Percentiles rank a stretch among this genome's conserved stretches.
Evolutionary conservation across 2,797 vertebrate genomes (phyloP).

Genomic region (Moxostoma hubbsi): DNA sequence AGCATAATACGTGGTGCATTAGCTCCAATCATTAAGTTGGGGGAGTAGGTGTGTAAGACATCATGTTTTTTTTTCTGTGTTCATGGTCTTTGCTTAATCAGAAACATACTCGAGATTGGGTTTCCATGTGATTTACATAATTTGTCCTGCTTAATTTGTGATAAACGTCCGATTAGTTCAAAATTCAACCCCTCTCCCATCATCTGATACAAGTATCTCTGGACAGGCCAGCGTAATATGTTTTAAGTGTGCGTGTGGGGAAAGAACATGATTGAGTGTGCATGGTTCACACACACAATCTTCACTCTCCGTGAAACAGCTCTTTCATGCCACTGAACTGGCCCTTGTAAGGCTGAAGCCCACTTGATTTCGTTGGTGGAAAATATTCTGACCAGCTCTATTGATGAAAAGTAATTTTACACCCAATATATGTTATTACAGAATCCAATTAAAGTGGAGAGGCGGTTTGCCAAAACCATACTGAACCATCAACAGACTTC

Average conservation of each 20-base stretch:
- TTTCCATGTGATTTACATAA: constrained; percentile 21
- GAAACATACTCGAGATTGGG: constrained; percentile 6
- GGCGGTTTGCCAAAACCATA: constrained; percentile 15
- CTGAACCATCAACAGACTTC: constrained; percentile 16
- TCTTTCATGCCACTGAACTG: constrained; percentile 21
- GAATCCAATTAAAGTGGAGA: constrained; percentile 41
- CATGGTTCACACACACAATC: constrained; percentile 37
- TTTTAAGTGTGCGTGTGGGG: constrained; percentile 28
- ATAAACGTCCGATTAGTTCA: constrained; percentile 8
- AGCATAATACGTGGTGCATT: constrained; percentile 28
- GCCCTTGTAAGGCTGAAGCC: not conserved
- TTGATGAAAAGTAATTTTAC: constrained; percentile 1
- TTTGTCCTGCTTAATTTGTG: constrained; percentile 13
- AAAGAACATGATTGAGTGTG: constrained; percentile 16
- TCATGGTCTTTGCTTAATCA: constrained; percentile 7
- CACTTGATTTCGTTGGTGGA: not conserved
- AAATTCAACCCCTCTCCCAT: not conserved
- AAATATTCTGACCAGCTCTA: constrained; percentile 10
- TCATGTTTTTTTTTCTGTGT: not conserved
- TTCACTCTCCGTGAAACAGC: not conserved
- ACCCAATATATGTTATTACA: constrained; percentile 13
- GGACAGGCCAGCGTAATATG: constrained; percentile 21
- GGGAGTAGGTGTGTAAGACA: not conserved
- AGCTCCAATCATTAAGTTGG: constrained; percentile 15
- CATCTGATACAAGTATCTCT: not conserved